Evolutionary conservation across 1,140 invertebrate genomes (phyloP).

Genomic region (Rhopalosiphum padi): DNA sequence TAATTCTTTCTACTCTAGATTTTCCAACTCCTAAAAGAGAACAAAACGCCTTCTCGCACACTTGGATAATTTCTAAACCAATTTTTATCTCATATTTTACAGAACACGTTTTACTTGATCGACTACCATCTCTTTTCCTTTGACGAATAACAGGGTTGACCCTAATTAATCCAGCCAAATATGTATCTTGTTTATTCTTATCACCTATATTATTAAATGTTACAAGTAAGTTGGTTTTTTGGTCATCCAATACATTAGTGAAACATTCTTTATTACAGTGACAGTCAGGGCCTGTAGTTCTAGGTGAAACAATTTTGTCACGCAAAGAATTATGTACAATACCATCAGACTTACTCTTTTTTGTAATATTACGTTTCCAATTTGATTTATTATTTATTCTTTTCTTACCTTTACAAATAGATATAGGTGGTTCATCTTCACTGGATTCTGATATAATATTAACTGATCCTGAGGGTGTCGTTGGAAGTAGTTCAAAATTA

Average conservation of each 20-base stretch:
- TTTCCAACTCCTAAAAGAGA: not conserved
- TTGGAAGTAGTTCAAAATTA: no score
- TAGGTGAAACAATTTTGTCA: not conserved
- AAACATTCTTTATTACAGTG: not conserved
- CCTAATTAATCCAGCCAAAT: constrained; percentile 9
- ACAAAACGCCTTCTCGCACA: constrained; percentile 2
- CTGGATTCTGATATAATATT: no score
- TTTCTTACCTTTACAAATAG: not conserved
- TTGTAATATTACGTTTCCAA: not conserved
- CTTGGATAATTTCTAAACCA: not conserved
- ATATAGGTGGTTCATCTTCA: not conserved
- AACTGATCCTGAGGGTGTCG: no score
- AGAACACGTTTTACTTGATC: not conserved
- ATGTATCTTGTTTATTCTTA: constrained; percentile 13
- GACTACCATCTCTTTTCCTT: not conserved
- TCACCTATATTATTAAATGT: not conserved
- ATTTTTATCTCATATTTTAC: constrained; percentile 20
- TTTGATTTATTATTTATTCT: not conserved
- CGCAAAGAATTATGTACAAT: not conserved
- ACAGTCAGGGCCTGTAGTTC: not conserved
- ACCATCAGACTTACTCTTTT: not conserved
- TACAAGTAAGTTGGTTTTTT: not conserved
- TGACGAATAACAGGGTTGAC: constrained; percentile 9
- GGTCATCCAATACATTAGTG: not conserved
- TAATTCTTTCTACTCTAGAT: not conserved